phyloP scores from a whole-genome alignment of 2,113 vertebrate species.

The Phocoena sinus region DNA sequence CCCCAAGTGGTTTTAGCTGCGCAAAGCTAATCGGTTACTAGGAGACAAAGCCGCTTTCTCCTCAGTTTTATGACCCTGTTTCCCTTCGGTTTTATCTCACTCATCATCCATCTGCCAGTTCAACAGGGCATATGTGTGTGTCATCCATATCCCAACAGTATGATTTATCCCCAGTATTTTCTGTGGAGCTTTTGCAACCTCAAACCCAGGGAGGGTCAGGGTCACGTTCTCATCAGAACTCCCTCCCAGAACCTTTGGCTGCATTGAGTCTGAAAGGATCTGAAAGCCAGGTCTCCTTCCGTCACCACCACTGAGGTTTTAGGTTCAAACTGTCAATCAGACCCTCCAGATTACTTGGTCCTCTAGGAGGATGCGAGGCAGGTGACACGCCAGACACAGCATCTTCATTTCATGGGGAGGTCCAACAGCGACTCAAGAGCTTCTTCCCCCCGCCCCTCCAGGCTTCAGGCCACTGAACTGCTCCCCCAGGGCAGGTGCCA shows the following conservation, averaged over 20 bases:
- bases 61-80: background rate
- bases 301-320: background rate
- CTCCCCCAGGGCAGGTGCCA: background rate
- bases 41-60: background rate
- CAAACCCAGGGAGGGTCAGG: background rate
- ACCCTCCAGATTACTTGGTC: background rate
- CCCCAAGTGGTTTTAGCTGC: background rate
- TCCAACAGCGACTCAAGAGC: background rate
- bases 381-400: background rate
- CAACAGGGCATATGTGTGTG: background rate
- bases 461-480: background rate
- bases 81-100: background rate
- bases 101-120: background rate
- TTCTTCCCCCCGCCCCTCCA: background rate
- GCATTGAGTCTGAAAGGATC: background rate
- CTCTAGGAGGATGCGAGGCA: background rate
- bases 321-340: background rate
- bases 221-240: background rate
- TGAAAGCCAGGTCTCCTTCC: background rate
- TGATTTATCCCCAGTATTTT: background rate
- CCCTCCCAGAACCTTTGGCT: background rate
- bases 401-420: too few species aligned
- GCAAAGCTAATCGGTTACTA: background rate
- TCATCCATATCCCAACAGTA: background rate
- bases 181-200: background rate